Conservation (phyloP, 2,113 vertebrate species). For the Hiodon tergisus region DNA sequence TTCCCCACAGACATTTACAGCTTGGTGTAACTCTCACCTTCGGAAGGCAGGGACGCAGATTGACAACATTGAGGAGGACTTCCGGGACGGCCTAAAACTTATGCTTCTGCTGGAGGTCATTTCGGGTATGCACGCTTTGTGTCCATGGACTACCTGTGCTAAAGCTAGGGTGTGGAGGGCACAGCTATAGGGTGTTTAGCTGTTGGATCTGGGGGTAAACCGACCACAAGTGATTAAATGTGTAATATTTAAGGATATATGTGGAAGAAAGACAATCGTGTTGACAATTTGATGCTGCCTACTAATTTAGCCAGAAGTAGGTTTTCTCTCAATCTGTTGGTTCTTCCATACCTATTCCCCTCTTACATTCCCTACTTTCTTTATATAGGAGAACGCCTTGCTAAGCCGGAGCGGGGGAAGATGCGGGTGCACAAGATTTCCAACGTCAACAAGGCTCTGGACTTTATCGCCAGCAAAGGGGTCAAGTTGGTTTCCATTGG, state of each 20-base stretch:
- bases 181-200: too few species aligned
- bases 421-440: constrained; percentile 82
- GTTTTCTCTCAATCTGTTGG: too few species aligned
- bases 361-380: background rate
- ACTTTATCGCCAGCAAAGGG: constrained; percentile 80
- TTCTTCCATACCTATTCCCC: too few species aligned
- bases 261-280: too few species aligned
- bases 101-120: constrained; percentile 91
- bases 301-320: too few species aligned
- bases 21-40: constrained; percentile 91
- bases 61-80: constrained; percentile 88
- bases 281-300: too few species aligned
- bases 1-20: constrained; percentile 78
- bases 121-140: constrained; percentile 62
- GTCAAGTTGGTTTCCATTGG: constrained; percentile 78
- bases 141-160: background rate
- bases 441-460: constrained; percentile 79
- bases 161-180: too few species aligned
- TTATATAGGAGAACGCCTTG: constrained; percentile 69
- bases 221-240: too few species aligned
- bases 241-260: too few species aligned
- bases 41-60: constrained; percentile 87
- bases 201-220: too few species aligned
- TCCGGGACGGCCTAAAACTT: constrained; percentile 86
- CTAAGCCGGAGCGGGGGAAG: constrained; percentile 78